phyloP scores from a whole-genome alignment of 1,140 invertebrate species.

The Latrodectus geometricus region DNA sequence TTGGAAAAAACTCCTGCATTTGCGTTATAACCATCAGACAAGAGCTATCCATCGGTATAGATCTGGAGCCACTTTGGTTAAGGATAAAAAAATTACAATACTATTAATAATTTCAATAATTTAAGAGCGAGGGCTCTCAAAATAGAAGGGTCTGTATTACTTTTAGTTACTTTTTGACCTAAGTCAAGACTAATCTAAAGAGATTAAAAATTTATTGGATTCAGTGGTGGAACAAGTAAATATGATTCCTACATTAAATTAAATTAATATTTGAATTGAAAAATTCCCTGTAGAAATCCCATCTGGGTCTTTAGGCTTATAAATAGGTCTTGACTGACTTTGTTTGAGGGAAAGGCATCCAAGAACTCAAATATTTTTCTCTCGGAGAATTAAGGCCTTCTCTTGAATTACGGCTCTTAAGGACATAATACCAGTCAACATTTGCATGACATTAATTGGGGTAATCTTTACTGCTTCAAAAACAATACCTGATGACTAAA shows the following conservation, averaged over 20 bases:
- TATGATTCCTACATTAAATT: neutral
- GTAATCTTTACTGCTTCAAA: too few relatives aligned
- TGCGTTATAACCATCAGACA: too few relatives aligned
- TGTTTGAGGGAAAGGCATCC: too few relatives aligned
- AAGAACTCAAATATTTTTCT: neutral
- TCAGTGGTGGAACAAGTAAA: neutral
- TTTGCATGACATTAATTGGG: neutral
- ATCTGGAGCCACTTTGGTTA: too few relatives aligned
- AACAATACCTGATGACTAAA: too few relatives aligned
- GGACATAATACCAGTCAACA: neutral
- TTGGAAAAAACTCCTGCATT: too few relatives aligned
- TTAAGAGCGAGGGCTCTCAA: constrained; percentile 2
- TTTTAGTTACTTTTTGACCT: neutral
- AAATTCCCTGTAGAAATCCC: neutral
- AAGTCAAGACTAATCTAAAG: neutral
- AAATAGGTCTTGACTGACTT: too few relatives aligned
- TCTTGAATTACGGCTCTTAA: neutral
- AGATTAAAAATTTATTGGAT: constrained; percentile 1
- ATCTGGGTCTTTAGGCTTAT: neutral
- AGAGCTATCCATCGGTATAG: too few relatives aligned
- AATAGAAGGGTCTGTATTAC: constrained; percentile 3
- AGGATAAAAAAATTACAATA: too few relatives aligned
- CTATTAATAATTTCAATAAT: too few relatives aligned
- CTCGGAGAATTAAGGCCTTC: neutral
- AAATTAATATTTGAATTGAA: neutral